Conservation (phyloP, 1,140 invertebrate species). For the Neotoxoptera formosana region DNA sequence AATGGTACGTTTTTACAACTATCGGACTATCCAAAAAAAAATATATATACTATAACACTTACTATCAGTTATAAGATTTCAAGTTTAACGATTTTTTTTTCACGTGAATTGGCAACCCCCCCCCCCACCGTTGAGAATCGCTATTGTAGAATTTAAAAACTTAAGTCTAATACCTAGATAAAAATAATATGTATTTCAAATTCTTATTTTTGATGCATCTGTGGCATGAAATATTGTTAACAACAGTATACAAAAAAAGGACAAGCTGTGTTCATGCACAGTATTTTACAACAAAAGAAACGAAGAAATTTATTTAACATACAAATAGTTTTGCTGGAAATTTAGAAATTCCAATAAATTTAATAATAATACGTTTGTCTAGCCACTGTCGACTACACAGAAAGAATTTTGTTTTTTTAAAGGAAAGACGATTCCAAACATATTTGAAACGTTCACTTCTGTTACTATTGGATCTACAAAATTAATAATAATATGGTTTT, state of each 20-base stretch:
- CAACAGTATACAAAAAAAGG: background rate
- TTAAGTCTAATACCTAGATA: background rate
- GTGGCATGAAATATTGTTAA: background rate
- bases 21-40: too few species aligned
- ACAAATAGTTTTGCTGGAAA: background rate
- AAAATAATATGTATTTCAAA: background rate
- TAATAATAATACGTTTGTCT: background rate
- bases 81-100: too few species aligned
- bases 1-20: too few species aligned
- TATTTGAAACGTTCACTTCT: background rate
- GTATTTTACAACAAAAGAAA: background rate
- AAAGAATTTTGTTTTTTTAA: background rate
- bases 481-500: background rate
- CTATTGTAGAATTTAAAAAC: background rate
- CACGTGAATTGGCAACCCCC: too few species aligned
- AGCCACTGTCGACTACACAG: background rate
- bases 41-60: too few species aligned
- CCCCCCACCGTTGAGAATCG: too few species aligned
- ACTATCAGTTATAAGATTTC: too few species aligned
- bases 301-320: background rate
- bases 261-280: background rate
- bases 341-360: constrained; percentile 25
- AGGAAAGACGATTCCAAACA: background rate
- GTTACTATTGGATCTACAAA: background rate
- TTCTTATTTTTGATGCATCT: background rate